Evolutionary conservation across 2,113 vertebrate species (phyloP), one percentile per base, ranked within the genome.

Genomic region (Hemichromis elongatus): DNA sequence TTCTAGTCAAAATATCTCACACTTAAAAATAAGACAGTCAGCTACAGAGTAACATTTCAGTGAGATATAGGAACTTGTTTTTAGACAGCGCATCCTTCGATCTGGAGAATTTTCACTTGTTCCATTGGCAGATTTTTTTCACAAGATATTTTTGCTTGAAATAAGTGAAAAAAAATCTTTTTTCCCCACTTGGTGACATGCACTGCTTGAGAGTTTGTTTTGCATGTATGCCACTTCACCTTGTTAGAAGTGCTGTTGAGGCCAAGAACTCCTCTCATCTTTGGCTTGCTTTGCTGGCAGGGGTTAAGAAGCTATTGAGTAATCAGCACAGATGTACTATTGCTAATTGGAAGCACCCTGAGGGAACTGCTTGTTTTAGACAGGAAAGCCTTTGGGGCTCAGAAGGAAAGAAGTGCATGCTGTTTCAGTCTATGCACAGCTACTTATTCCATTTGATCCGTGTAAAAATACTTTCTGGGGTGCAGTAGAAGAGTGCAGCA

Each of bases 271-370:
- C 54, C 37, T 79, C 57, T 82, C 42, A 5, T 88, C 66, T 63
- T 57, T 81, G 84, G 52, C 55, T 77, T 87, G 47, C 79, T 86
- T 81, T 90, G 75, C 90, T 92, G 91, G 83, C 88, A 89, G 82
- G 42, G 70, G 42, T 87, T 92, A 86, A 90, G 89, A 85, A 87
- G 87, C 89, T 90, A 88, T 90, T 30, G 66, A 83, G 84, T 94
- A 94, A 94, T 94, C 90, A 90, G 82, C 77, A 91, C 92, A 94
- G 85, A 93, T 92, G 89, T 79, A 84, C 73, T 33, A 80, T 81
- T 87, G 53, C 89, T 93, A 90, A 94, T 90, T 92, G 89, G 91
- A 85, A 81, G 54, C 63, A 80, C 42, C 70, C 70, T 24, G 35
- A 81, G 79, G 59, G 79, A 68, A 45, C 30, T 6, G 54, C 3